A percentile compares a stretch with the other conserved stretches of the same genome.
Conservation (phyloP, 2,113 vertebrate genomes). For the Orientallactaga bullata region DNA sequence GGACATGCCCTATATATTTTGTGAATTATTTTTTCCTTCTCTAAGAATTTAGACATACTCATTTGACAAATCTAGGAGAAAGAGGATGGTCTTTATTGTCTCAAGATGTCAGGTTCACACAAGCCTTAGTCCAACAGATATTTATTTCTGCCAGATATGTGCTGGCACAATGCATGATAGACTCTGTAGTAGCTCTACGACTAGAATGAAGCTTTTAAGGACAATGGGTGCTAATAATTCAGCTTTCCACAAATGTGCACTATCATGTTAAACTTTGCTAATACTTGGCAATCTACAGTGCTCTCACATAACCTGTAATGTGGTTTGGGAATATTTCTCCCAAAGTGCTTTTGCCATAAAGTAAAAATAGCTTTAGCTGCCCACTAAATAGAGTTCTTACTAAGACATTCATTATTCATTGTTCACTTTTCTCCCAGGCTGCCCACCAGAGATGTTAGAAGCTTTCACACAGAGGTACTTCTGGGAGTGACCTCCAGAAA, state of each 20-base stretch:
- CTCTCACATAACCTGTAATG: slow-evolving; percentile 57
- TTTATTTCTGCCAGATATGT: too few relatives aligned
- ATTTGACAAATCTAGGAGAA: slow-evolving; percentile 39
- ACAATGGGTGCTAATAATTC: slow-evolving; percentile 41
- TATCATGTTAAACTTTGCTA: slow-evolving; percentile 19
- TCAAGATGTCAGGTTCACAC: too few relatives aligned
- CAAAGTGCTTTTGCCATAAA: slow-evolving; percentile 71
- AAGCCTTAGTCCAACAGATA: too few relatives aligned
- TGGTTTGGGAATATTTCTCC: slow-evolving; percentile 71
- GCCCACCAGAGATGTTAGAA: slow-evolving; percentile 53
- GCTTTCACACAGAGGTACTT: slow-evolving; percentile 4
- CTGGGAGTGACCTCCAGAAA: slow-evolving; percentile 22
- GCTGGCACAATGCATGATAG: too few relatives aligned
- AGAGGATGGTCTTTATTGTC: not conserved
- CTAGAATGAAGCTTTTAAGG: slow-evolving; percentile 23
- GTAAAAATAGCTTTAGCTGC: slow-evolving; percentile 72
- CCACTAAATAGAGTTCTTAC: slow-evolving; percentile 52
- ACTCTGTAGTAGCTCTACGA: not conserved
- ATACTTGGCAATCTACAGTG: slow-evolving; percentile 31
- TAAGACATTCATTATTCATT: slow-evolving; percentile 68
- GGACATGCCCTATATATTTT: not conserved
- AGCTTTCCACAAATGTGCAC: not conserved
- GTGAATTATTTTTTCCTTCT: not conserved
- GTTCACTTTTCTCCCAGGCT: slow-evolving; percentile 1
- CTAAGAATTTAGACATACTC: not conserved